Evolutionary conservation across 2,113 vertebrate genomes (phyloP), one percentile per base, ranked within the genome.

Genomic region (Cheirogaleus medius): DNA sequence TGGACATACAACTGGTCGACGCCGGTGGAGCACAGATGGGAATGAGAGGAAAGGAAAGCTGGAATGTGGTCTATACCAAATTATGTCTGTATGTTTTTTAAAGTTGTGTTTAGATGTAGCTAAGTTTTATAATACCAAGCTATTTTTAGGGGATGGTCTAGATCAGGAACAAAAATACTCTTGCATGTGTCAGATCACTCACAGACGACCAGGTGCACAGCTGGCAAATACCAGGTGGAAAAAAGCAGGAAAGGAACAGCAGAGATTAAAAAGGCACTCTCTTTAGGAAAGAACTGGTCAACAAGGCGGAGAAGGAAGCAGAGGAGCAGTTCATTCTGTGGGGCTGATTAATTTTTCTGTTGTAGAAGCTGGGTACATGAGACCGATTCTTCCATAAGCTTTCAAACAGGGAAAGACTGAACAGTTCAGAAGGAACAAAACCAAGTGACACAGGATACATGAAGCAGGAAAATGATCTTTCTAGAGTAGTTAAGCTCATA

Each of bases 301-400:
- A 37, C 60, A 91, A 44, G 69, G 44, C 44, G 69, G 81, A 52
- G 34, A 37, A 49, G 52, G 71, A 88, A 85, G 86, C 44, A 60
- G 87, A 80, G 56, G 37, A 84, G 29, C 18, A 73, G 6, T 76
- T 86, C 54, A 14, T 69, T 58, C 54, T 82, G 27, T 5, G 49
- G 29, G 27, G 52, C 64, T 68, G 63, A 92, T 94, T 80, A 71
- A 91, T 86, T 71, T 91, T 95, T 93, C 82, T 96, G 15, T 85
- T 56, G n/a, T 27, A 17, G 76, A 74, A 49, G 49, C 42, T 95
- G 74, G 21, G 8, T 74, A 37, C 49, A 68, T 94, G 52, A 90
- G 54, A 83, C 8, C 78, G 15, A 97, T 76, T 91, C 34, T 94
- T 83, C 11, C 29, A 23, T 58, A 34, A 80, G 60, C 5, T 93